Evolutionary conservation across 2,113 vertebrate genomes (phyloP), one percentile per base, ranked within the genome.

Genomic region (Rhabdornis inornatus): DNA sequence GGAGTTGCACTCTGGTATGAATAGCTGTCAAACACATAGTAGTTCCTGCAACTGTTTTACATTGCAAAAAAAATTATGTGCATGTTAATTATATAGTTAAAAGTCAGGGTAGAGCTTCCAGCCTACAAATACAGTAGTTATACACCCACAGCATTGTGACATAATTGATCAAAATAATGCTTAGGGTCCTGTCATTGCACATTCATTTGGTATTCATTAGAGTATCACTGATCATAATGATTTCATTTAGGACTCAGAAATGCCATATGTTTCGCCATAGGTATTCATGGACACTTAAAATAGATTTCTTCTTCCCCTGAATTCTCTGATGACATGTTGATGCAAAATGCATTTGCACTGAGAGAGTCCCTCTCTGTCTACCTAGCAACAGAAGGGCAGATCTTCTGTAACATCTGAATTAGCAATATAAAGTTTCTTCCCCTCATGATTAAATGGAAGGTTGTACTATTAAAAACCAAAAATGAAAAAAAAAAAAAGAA

Each of bases 161-260:
- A 95, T 74, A 93, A 94, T 70, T 95, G 74, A 92, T 83, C 63
- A 94, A 96, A 97, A 94, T 89, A 96, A 92, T 81, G 49, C 47
- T 94, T 85, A 89, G 15, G 15, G 47, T 89, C 65, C 55, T 91
- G 60, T 95, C 50, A 69, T 83, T 96, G 88, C 1, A 7, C 47
- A 90, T 86, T 83, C 18, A 88, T 95, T 95, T 95, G 25, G 33
- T 86, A 85, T 95, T 96, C 87, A 90, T 95, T 94, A 84, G 65
- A 78, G 35, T 92, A 84, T 82, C 83, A 59, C 50, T 53, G 53
- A 92, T 95, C 53, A 69, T 83, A 95, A 90, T 87, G 9, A 95
- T 93, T 96, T 94, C 40, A 91, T 96, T 87, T 89, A 33, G 28
- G 95, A 96, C 94, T 97, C 92, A 96, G 61, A 85, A n/a, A 75